Percentiles rank a stretch among this genome's conserved stretches.
phyloP scores from a whole-genome alignment of 2,888 invertebrate species.

The Aporophyla lueneburgensis region DNA sequence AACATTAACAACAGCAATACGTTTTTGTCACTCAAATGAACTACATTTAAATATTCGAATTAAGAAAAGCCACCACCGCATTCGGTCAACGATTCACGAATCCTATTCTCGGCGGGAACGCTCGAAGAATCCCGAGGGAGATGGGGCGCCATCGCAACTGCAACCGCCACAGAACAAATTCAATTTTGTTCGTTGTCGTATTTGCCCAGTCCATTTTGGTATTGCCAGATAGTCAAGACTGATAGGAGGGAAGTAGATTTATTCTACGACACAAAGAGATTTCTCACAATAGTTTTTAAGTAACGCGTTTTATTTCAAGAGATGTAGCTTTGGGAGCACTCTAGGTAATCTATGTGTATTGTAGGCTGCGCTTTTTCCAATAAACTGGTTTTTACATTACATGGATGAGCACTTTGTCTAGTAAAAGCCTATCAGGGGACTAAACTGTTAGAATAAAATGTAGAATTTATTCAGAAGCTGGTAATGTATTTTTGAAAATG shows the following conservation, averaged over 20 bases:
- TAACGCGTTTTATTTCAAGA: constrained; percentile 65
- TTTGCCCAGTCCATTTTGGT: constrained; percentile 82
- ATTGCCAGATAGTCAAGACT: constrained; percentile 76
- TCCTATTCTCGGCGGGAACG: constrained; percentile 64
- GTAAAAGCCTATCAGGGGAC: constrained; percentile 12
- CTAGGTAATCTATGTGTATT: constrained; percentile 33
- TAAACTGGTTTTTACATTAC: constrained; percentile 25
- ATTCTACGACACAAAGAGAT: constrained; percentile 68
- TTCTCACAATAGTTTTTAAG: constrained; percentile 62
- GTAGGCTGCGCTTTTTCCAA: constrained; percentile 37
- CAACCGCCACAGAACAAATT: constrained; percentile 80
- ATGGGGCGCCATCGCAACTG: constrained; percentile 69
- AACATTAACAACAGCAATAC: not conserved
- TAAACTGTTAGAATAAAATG: constrained; percentile 17
- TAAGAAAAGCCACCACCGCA: constrained; percentile 44
- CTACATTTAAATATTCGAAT: constrained; percentile 43
- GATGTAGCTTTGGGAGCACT: constrained; percentile 46
- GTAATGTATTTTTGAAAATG: constrained; percentile 10
- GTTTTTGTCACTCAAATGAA: too few species aligned
- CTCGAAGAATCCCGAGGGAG: constrained; percentile 75
- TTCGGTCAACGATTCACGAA: constrained; percentile 71
- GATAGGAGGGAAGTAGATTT: constrained; percentile 74
- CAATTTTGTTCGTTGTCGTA: constrained; percentile 83
- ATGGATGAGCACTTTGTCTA: constrained; percentile 39
- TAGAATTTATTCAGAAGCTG: not conserved